phyloP scores from a whole-genome alignment of 1,140 invertebrate species.

The Brachionus asplanchnoidis region DNA sequence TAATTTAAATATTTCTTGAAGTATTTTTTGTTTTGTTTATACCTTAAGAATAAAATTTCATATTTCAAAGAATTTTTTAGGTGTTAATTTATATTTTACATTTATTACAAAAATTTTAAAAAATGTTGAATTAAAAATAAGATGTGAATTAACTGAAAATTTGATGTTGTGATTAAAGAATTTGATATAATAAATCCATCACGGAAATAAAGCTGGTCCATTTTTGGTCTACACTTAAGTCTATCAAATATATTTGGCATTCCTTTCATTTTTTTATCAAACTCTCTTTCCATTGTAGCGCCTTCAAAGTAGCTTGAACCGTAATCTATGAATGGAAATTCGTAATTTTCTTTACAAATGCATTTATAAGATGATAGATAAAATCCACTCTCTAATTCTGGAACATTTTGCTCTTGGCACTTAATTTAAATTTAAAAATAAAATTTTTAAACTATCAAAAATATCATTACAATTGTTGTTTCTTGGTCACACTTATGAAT shows the following conservation, averaged over 20 bases:
- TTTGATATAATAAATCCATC: constrained; percentile 10
- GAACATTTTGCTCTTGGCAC: constrained; percentile 29
- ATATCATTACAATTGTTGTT: constrained; percentile 35
- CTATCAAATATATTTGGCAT: constrained; percentile 34
- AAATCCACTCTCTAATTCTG: constrained; percentile 39
- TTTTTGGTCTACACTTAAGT: constrained; percentile 33
- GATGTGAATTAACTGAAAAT: neutral
- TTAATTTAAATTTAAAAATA: neutral
- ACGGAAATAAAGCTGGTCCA: neutral
- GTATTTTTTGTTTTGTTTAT: no score
- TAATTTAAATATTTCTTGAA: no score
- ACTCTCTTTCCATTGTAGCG: constrained; percentile 34
- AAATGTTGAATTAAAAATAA: neutral
- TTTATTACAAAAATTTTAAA: neutral
- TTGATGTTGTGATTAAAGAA: neutral
- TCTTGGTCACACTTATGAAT: constrained; percentile 40
- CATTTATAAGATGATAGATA: constrained; percentile 33
- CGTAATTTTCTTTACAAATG: constrained; percentile 19
- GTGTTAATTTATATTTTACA: neutral
- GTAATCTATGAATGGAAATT: constrained; percentile 41
- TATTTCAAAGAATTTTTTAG: no score
- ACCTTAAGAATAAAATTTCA: no score
- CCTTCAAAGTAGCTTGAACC: constrained; percentile 42
- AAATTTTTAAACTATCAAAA: neutral
- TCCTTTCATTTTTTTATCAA: constrained; percentile 37